Evolutionary conservation across 2,888 invertebrate genomes (phyloP), one percentile per base, ranked within the genome.

Genomic region (Hypena proboscidalis): DNA sequence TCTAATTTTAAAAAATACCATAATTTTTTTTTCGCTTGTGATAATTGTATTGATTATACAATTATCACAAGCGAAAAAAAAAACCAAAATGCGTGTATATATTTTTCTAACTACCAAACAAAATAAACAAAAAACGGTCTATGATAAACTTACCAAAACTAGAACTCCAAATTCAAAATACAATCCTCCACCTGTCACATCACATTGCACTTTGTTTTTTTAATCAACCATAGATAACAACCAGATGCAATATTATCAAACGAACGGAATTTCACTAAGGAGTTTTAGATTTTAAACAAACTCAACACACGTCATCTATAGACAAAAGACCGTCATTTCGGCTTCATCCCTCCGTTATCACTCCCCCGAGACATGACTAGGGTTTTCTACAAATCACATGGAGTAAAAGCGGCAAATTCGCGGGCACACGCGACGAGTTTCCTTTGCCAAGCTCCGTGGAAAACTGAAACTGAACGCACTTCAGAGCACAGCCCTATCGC

Each of bases 241-340:
- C 30, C 33, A 45, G 38, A 64, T 62, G 53, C 48, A 52, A 50
- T 47, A 51, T 33, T 48, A 53, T 50, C 48, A 39, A 40, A 53
- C 55, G 36, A 54, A 61, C 63, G 52, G 53, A 60, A 45, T 67
- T 59, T 45, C 47, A 60, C 46, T 56, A 64, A 62, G 60, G 31
- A 63, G n/a, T n/a, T n/a, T n/a, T n/a, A n/a, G n/a, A n/a, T n/a
- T n/a, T n/a, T n/a, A n/a, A n/a, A n/a, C n/a, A n/a, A n/a, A n/a
- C n/a, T n/a, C n/a, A n/a, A n/a, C n/a, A n/a, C n/a, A n/a, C n/a
- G n/a, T 33, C 48, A 31, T 43, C 55, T 52, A 52, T 53, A 43
- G 35, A 42, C 32, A 40, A 2, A 25, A 20, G 19, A 44, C 43
- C 48, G 25, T 53, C 35, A 34, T 47, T 32, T 45, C 20, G 13